Evolutionary conservation across 92 coral and sea anemone species (phyloP), one percentile per base, ranked within the genome.

Genomic region (Desmophyllum pertusum): DNA sequence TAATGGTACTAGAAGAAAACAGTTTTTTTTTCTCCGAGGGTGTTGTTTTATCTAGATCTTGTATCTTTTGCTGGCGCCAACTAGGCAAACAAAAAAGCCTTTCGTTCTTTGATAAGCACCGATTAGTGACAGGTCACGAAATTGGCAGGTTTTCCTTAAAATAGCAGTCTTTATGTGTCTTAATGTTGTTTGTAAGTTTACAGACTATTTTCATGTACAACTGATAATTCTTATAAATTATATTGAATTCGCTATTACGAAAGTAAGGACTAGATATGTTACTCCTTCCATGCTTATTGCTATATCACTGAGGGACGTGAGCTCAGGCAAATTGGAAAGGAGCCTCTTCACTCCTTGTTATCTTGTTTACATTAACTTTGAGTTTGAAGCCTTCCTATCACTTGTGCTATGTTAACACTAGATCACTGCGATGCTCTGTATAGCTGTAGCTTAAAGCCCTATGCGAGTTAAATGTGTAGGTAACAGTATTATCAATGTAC

Each of bases 41-140:
- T 46, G 30, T 45, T 72, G 57, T 57, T 70, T 82, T 82, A 82
- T 72, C 86, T 52, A 52, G 33, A 41, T 82, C 46, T 71, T 27
- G 11, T n/a, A 82, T 82, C 70, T 71, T 30, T 52, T 39, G 70
- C 64, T 30, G 86, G 86, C 86, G 86, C 86, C 86, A 82, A 59
- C 55, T 70, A 21, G 85, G 55, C 55, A 70, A 81, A 38, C 55
- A 52, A 53, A 40, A 57, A 59, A 40, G 23, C 69, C 61, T 53
- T 55, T 7, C 35, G 68, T 39, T 41, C 41, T 71, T 57, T 82
- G 86, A 82, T 82, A 82, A 82, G 78, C 64, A 59, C 33, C 23
- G 75, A 45, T 79, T 64, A 35, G 35, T 21, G 3, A 62, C 15
- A 73, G 86, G 78, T 82, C 79, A 82, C 70, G 69, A n/a, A 55